Evolutionary conservation across 2,113 vertebrate genomes (phyloP).

Genomic region (Bubo scandiacus): DNA sequence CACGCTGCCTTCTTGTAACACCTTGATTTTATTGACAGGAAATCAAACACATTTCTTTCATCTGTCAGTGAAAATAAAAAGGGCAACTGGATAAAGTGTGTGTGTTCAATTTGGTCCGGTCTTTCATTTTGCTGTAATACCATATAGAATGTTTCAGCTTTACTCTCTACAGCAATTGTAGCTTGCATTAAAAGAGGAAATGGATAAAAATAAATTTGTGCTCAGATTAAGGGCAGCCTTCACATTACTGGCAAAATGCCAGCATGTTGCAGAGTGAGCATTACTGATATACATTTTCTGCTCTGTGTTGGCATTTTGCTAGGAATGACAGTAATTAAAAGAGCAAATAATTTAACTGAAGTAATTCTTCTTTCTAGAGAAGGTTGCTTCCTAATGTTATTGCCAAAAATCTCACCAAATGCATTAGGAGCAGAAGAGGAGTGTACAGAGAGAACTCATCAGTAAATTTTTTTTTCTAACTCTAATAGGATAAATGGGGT

Average conservation of each 20-base stretch:
- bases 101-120: not conserved
- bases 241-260: not conserved
- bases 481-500: not conserved
- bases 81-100: not conserved
- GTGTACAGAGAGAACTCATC: not conserved
- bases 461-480: not conserved
- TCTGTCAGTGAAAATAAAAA: not conserved
- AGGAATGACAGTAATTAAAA: constrained; percentile 5
- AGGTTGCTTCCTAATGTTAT: not conserved
- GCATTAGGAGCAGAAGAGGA: not conserved
- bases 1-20: not conserved
- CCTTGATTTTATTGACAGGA: not conserved
- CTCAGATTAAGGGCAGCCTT: not conserved
- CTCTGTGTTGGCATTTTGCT: not conserved
- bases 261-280: not conserved
- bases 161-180: not conserved
- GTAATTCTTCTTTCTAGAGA: not conserved
- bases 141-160: not conserved
- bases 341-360: not conserved
- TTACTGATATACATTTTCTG: not conserved
- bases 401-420: not conserved
- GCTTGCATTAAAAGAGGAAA: not conserved
- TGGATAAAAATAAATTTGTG: not conserved
- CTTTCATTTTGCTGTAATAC: not conserved
- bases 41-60: not conserved